Evolutionary conservation across 35 echinoderm and acorn worm genomes (phyloP).

Genomic region (Apostichopus japonicus): DNA sequence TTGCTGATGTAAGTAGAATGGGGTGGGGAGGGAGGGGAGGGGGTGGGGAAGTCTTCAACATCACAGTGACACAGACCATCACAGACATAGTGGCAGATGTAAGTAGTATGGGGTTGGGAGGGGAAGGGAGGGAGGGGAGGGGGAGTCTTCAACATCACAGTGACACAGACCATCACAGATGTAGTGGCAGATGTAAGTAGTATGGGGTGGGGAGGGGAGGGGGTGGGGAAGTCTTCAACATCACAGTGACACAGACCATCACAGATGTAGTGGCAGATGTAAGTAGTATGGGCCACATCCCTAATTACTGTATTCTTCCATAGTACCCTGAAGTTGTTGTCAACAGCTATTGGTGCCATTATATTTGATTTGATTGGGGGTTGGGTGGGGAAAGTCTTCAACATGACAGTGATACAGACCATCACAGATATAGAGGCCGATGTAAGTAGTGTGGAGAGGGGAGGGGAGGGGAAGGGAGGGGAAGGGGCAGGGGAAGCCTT

Average conservation of each 20-base stretch:
- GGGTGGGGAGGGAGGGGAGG: not conserved
- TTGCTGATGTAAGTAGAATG: slow-evolving; percentile 20
- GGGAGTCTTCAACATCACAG: slow-evolving; percentile 98
- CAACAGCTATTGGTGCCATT: too few relatives aligned
- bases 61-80: slow-evolving; percentile 95
- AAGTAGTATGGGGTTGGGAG: too few relatives aligned
- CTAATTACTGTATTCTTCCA: too few relatives aligned
- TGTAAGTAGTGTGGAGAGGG: too few relatives aligned
- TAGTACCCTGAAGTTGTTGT: too few relatives aligned
- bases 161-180: slow-evolving; percentile 94
- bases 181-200: slow-evolving; percentile 93
- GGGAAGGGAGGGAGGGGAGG: too few relatives aligned
- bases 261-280: slow-evolving; percentile 94
- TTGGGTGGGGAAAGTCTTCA: slow-evolving; percentile 59
- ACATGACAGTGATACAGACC: slow-evolving; percentile 95
- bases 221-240: slow-evolving; percentile 99
- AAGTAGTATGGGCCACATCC: not conserved
- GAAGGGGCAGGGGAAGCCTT: slow-evolving; percentile 44
- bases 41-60: slow-evolving; percentile 75
- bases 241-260: slow-evolving; percentile 94
- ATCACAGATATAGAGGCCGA: slow-evolving; percentile 35
- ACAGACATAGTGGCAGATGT: not conserved
- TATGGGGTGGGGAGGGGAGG: too few relatives aligned
- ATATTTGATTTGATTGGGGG: not conserved
- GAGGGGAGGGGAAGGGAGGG: too few relatives aligned